Evolutionary conservation across 2,888 invertebrate species (phyloP).

Genomic region (Halictus quadricinctus): DNA sequence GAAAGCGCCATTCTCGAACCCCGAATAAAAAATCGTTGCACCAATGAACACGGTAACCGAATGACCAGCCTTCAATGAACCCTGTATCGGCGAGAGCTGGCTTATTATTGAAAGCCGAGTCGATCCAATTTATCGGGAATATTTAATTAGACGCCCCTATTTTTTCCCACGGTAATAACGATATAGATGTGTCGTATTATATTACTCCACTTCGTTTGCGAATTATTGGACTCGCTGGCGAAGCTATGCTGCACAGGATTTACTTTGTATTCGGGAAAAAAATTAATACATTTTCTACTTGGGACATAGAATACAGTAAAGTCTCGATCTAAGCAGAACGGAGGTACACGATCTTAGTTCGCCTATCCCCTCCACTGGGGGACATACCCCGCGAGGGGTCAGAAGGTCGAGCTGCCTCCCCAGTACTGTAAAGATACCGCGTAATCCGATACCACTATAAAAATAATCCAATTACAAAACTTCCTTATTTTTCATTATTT

Average conservation of each 20-base stretch:
- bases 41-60: constrained; percentile 31
- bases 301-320: too few species aligned
- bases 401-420: too few species aligned
- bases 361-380: too few species aligned
- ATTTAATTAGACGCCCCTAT: background rate
- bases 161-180: background rate
- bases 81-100: constrained; percentile 9
- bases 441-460: too few species aligned
- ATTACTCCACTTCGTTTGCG: background rate
- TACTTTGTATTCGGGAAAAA: background rate
- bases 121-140: constrained; percentile 22
- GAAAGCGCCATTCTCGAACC: background rate
- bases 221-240: background rate
- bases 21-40: constrained; percentile 33
- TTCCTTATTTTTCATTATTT: too few species aligned
- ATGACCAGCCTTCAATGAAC: constrained; percentile 31
- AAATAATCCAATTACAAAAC: too few species aligned
- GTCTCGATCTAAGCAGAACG: too few species aligned
- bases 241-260: background rate
- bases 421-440: too few species aligned
- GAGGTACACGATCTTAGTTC: too few species aligned
- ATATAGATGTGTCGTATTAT: background rate
- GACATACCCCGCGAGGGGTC: too few species aligned
- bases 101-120: constrained; percentile 24
- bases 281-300: too few species aligned